Percentiles rank a stretch among this genome's conserved stretches.
Conservation (phyloP, 1,140 invertebrate genomes). For the Triops cancriformis region DNA sequence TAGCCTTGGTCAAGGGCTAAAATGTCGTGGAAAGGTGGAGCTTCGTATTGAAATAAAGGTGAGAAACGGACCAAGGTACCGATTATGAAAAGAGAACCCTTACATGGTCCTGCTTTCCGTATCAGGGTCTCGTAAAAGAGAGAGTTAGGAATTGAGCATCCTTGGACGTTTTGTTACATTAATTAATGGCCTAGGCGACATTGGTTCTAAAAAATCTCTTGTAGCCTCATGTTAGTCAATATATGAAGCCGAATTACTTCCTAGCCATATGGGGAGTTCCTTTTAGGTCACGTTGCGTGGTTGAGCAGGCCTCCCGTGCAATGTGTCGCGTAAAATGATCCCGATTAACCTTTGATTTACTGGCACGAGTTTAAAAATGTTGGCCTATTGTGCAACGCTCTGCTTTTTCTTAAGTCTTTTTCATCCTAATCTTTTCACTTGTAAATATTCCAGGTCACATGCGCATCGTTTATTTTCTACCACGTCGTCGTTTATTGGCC, state of each 20-base stretch:
- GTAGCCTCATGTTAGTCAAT: not conserved
- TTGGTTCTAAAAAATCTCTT: not conserved
- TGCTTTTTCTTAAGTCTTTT: not conserved
- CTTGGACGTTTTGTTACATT: not conserved
- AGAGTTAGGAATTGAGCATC: not conserved
- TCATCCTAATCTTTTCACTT: not conserved
- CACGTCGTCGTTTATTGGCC: not conserved
- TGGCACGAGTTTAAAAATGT: not conserved
- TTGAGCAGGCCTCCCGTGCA: not conserved
- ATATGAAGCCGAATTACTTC: not conserved
- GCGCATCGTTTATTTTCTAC: not conserved
- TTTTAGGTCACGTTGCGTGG: not conserved
- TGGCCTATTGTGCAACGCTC: not conserved
- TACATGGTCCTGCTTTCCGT: not conserved
- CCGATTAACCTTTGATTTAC: not conserved
- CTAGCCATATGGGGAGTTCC: not conserved
- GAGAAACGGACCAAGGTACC: not conserved
- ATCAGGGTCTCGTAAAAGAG: conserved; percentile 3
- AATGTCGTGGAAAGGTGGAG: not conserved
- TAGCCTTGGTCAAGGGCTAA: not conserved
- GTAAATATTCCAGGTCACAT: not conserved
- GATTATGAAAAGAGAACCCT: not conserved
- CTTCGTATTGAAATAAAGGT: not conserved
- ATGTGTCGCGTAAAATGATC: not conserved
- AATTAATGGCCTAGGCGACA: not conserved